Percentiles rank a stretch among this genome's conserved stretches.
Evolutionary conservation across 2,113 vertebrate species (phyloP).

Genomic region (Anser brachyrhynchus): DNA sequence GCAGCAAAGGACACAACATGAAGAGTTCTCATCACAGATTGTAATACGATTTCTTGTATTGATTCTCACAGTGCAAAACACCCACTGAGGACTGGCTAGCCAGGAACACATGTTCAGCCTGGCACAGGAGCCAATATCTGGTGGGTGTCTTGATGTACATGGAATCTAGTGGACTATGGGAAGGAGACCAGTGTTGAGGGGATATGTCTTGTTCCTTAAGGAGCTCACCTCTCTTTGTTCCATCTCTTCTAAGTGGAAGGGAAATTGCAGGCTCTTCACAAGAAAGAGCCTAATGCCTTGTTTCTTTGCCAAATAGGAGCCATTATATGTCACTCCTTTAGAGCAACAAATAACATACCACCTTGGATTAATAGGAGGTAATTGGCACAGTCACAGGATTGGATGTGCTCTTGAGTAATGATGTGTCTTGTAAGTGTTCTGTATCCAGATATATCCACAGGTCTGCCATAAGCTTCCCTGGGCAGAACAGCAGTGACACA

Average conservation of each 20-base stretch:
- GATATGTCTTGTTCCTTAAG: background rate
- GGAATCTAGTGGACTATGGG: background rate
- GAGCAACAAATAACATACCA: background rate
- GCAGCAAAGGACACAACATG: background rate
- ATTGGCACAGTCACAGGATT: background rate
- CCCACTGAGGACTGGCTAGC: background rate
- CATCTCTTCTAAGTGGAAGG: background rate
- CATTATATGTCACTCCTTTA: background rate
- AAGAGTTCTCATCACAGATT: background rate
- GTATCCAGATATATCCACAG: background rate
- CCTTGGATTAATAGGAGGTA: background rate
- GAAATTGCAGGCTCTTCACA: background rate
- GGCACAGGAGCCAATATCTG: background rate
- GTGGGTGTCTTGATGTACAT: background rate
- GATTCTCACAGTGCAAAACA: background rate
- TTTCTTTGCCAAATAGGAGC: background rate
- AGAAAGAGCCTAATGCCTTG: background rate
- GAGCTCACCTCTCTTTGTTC: background rate
- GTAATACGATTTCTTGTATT: background rate
- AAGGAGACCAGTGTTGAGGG: background rate
- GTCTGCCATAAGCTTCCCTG: background rate
- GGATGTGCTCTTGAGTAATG: background rate
- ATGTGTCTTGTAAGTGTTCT: accelerated
- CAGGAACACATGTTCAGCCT: background rate
- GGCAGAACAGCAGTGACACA: background rate